phyloP scores from a whole-genome alignment of 1,140 invertebrate genomes.

The Drosophila aff. region DNA sequence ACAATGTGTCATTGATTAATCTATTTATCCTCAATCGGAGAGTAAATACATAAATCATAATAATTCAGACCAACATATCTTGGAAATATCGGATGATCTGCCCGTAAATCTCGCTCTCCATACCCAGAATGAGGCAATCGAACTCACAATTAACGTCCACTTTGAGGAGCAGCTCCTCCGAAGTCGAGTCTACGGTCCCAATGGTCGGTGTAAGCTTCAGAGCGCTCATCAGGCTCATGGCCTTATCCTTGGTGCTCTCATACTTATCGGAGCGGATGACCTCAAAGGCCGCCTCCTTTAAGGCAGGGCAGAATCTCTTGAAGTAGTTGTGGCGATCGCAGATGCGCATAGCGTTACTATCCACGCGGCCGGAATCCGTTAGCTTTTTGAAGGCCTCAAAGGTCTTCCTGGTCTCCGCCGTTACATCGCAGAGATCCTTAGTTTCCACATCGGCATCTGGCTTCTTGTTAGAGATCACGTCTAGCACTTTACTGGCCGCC shows the following conservation, averaged over 20 bases:
- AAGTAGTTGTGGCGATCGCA: slow-evolving; percentile 79
- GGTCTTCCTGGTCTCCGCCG: slow-evolving; percentile 42
- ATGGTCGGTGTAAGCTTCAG: slow-evolving; percentile 51
- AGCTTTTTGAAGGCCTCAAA: slow-evolving; percentile 69
- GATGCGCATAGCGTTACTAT: slow-evolving; percentile 28
- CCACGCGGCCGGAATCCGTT: slow-evolving; percentile 39
- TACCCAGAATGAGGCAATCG: slow-evolving; percentile 54
- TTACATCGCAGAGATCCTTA: slow-evolving; percentile 21
- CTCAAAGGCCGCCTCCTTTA: slow-evolving; percentile 52
- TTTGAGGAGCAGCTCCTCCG: slow-evolving; percentile 34
- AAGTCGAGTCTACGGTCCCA: background rate
- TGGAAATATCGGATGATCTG: slow-evolving; percentile 58
- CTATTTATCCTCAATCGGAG: no score
- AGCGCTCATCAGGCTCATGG: slow-evolving; percentile 31
- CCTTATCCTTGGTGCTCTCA: slow-evolving; percentile 8
- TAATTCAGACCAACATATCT: slow-evolving; percentile 51
- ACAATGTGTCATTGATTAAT: no score
- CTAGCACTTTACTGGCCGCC: slow-evolving; percentile 68
- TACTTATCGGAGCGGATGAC: slow-evolving; percentile 28
- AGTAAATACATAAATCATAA: background rate
- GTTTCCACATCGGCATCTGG: background rate
- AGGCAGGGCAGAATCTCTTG: slow-evolving; percentile 46
- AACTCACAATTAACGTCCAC: slow-evolving; percentile 66
- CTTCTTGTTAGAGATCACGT: slow-evolving; percentile 40
- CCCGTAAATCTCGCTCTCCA: slow-evolving; percentile 44